Conservation (phyloP, 92 coral and sea anemone genomes). For the Epizoanthus stellaris region DNA sequence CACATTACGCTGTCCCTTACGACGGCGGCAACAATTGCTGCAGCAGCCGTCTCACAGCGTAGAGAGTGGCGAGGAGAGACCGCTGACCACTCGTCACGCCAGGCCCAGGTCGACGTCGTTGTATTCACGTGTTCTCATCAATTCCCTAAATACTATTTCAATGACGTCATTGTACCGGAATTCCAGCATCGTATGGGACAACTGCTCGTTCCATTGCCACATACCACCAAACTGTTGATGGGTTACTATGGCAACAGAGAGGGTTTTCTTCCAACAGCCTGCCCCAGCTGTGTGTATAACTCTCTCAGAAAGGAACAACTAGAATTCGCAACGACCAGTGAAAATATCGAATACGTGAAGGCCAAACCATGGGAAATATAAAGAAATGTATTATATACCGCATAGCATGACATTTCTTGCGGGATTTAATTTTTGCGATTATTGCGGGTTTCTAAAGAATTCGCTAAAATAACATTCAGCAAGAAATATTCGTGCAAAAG, state of each 20-base stretch:
- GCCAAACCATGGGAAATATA: conserved; percentile 77
- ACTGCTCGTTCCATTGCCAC: conserved; percentile 70
- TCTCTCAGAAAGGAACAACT: conserved; percentile 85
- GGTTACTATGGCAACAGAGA: conserved; percentile 66
- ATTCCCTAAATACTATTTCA: conserved; percentile 85
- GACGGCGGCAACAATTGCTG: conserved; percentile 89
- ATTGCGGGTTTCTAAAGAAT: too few relatives aligned
- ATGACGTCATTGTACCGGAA: conserved; percentile 84
- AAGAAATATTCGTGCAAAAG: too few relatives aligned
- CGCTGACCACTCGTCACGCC: conserved; percentile 25
- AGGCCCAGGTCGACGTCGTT: conserved; percentile 72
- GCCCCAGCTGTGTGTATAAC: conserved; percentile 96
- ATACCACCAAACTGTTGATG: conserved; percentile 75
- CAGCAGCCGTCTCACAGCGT: conserved; percentile 91
- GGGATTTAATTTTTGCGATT: too few relatives aligned
- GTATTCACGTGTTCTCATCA: conserved; percentile 94
- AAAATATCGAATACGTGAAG: conserved; percentile 39
- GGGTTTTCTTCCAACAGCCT: conserved; percentile 75
- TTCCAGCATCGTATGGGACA: conserved; percentile 94
- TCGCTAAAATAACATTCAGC: too few relatives aligned
- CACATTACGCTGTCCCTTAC: conserved; percentile 78
- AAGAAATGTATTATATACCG: background rate
- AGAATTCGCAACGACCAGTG: conserved; percentile 32
- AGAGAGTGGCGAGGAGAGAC: conserved; percentile 62
- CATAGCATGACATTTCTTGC: too few relatives aligned